Percentiles rank a stretch among this genome's conserved stretches.
phyloP scores from a whole-genome alignment of 2,888 invertebrate genomes.

The Brachylomia viminalis region DNA sequence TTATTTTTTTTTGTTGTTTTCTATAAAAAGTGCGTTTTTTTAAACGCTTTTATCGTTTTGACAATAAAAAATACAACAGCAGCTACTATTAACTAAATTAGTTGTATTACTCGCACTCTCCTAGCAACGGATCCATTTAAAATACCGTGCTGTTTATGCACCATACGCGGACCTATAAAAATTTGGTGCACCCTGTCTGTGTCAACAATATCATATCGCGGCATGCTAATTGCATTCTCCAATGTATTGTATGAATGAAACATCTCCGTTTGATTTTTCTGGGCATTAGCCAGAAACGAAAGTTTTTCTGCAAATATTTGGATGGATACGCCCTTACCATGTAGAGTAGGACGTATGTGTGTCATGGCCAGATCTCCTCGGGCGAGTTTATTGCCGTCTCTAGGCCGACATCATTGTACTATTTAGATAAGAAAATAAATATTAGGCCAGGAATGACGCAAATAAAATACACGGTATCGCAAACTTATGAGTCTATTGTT shows the following conservation, averaged over 20 bases:
- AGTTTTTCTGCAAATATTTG: constrained; percentile 78
- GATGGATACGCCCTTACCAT: constrained; percentile 72
- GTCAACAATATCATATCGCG: background rate
- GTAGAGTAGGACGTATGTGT: constrained; percentile 75
- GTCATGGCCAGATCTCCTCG: constrained; percentile 81
- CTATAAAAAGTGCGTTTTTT: background rate
- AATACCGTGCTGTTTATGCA: constrained; percentile 30
- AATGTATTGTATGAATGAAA: constrained; percentile 78
- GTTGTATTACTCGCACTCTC: constrained; percentile 37
- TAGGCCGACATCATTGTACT: constrained; percentile 76
- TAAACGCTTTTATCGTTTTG: background rate
- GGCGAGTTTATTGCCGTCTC: constrained; percentile 79
- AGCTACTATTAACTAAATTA: constrained; percentile 11
- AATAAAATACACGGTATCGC: constrained; percentile 56
- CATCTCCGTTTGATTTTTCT: constrained; percentile 71
- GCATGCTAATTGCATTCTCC: constrained; percentile 59
- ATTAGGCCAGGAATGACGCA: constrained; percentile 70
- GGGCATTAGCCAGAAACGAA: constrained; percentile 82
- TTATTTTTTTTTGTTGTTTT: background rate
- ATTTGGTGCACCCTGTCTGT: background rate
- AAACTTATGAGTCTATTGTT: constrained; percentile 46
- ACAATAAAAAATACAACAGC: constrained; percentile 12
- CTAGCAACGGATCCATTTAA: constrained; percentile 24
- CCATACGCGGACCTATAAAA: background rate
- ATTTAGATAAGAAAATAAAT: constrained; percentile 77